Evolutionary conservation across 2,888 invertebrate species (phyloP).

Genomic region (Spialia ferax): DNA sequence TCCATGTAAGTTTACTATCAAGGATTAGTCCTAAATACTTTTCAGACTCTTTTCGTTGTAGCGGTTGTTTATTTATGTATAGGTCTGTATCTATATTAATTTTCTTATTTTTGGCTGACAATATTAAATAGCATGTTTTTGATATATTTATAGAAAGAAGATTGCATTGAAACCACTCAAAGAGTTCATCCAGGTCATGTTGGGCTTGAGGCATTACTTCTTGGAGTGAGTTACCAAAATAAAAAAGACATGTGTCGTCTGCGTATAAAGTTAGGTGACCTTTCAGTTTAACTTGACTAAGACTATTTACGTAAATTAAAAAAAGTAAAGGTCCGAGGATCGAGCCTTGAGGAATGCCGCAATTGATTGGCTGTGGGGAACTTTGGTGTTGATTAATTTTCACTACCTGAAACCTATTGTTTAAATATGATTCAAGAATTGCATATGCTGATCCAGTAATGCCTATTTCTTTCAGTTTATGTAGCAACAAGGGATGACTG

Average conservation of each 20-base stretch:
- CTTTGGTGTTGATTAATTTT: background rate
- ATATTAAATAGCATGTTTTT: too few species aligned
- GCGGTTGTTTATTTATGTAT: background rate
- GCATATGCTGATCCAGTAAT: background rate
- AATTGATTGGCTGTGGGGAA: background rate
- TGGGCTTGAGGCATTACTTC: background rate
- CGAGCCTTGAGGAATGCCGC: background rate
- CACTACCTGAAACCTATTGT: background rate
- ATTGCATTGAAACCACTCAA: too few species aligned
- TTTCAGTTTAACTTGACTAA: background rate
- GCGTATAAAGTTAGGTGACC: background rate
- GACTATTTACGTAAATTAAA: background rate
- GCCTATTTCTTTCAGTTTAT: background rate
- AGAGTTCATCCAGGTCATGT: background rate
- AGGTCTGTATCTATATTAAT: too few species aligned
- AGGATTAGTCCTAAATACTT: background rate
- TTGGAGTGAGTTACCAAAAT: background rate
- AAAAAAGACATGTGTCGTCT: too few species aligned
- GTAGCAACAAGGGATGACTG: background rate
- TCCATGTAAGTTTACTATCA: too few species aligned
- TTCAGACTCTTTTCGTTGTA: background rate
- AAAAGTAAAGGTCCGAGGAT: background rate
- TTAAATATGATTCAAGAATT: background rate
- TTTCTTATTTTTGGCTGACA: too few species aligned
- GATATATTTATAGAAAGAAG: too few species aligned